Evolutionary conservation across 2,113 vertebrate genomes (phyloP).

Genomic region (Marmota flaviventris): DNA sequence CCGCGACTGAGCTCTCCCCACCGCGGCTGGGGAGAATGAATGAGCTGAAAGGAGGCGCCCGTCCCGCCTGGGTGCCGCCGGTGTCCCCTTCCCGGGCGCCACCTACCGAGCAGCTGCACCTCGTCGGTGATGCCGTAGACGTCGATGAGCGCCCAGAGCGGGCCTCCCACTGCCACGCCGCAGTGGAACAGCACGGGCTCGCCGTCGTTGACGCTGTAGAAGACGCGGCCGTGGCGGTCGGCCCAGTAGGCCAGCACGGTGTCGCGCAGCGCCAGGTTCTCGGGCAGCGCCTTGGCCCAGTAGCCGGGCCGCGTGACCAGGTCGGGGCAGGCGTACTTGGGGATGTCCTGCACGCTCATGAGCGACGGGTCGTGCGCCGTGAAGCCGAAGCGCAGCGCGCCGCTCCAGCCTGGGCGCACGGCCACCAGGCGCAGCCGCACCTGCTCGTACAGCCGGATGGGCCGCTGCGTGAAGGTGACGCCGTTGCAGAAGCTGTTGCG

Average conservation of each 20-base stretch:
- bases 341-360: conserved; percentile 94
- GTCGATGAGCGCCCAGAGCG: conserved; percentile 98
- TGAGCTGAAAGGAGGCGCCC: too few relatives aligned
- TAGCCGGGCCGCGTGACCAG: conserved; percentile 97
- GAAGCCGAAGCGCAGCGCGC: conserved; percentile 97
- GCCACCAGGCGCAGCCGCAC: conserved; percentile 95
- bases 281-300: conserved; percentile 99
- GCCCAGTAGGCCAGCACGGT: conserved; percentile 98
- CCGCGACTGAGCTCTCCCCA: not conserved
- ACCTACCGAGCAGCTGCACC: conserved; percentile 96
- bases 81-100: too few relatives aligned
- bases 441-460: conserved; percentile 97
- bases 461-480: conserved; percentile 97
- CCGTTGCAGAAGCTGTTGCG: conserved; percentile 99
- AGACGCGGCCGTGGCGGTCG: conserved; percentile 96
- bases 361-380: conserved; percentile 96
- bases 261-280: conserved; percentile 96
- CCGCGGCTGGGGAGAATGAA: too few relatives aligned
- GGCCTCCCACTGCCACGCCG: conserved; percentile 96
- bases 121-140: conserved; percentile 99
- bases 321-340: conserved; percentile 98
- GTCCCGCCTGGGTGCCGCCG: too few relatives aligned
- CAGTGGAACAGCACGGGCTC: conserved; percentile 98
- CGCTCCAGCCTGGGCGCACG: conserved; percentile 98
- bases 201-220: conserved; percentile 97